Evolutionary conservation across 2,113 vertebrate species (phyloP).

Genomic region (Diphyllodes magnificus): DNA sequence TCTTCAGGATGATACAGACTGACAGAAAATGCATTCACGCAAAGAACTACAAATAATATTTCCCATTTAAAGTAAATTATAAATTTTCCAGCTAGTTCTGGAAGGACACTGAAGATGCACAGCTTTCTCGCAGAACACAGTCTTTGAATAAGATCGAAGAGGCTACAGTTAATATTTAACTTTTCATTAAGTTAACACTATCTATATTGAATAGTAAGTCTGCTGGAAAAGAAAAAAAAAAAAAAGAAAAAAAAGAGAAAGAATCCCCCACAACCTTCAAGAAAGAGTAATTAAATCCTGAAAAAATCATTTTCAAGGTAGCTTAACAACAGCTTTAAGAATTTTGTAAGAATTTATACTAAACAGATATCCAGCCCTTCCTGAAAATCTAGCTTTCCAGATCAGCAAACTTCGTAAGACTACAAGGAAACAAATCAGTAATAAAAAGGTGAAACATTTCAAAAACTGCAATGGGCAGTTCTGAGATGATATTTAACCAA

Average conservation of each 20-base stretch:
- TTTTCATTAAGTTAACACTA: background rate
- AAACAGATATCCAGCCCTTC: background rate
- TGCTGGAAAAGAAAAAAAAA: background rate
- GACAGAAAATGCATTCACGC: background rate
- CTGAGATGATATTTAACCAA: background rate
- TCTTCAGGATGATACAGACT: background rate
- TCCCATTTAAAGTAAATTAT: background rate
- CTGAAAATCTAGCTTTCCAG: background rate
- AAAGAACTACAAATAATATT: background rate
- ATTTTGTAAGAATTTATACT: background rate
- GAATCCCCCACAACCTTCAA: background rate
- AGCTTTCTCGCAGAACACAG: background rate
- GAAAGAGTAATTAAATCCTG: background rate
- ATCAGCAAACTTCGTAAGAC: background rate
- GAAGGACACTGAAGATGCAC: background rate
- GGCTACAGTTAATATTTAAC: background rate
- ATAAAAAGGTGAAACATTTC: background rate
- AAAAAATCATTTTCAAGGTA: background rate
- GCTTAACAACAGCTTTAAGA: background rate
- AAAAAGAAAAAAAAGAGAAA: background rate
- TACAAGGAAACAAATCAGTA: background rate
- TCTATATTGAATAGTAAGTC: background rate
- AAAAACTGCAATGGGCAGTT: background rate
- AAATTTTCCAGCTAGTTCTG: background rate
- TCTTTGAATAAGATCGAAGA: background rate